Percentiles rank a stretch among this genome's conserved stretches.
Conservation (phyloP, 35 echinoderm and acorn worm species). For the Apostichopus californicus region DNA sequence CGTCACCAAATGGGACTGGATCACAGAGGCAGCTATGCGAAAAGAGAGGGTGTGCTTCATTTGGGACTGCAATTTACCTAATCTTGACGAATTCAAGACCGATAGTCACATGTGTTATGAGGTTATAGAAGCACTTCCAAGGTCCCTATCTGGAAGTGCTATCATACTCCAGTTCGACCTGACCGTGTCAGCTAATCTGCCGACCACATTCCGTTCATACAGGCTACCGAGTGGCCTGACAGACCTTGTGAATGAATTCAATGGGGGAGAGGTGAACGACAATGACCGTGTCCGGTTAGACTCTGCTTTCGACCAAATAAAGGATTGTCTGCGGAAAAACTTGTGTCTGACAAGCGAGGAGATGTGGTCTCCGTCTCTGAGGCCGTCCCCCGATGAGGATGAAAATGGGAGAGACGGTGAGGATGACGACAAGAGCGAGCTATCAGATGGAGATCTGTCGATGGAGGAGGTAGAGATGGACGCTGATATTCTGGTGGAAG, state of each 20-base stretch:
- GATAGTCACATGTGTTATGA: background rate
- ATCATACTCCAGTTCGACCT: background rate
- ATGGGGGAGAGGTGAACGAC: background rate
- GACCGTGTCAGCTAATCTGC: too few species aligned
- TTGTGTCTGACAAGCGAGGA: background rate
- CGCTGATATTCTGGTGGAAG: background rate
- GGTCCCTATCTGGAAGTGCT: too few species aligned
- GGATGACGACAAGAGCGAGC: background rate
- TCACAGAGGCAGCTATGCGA: background rate
- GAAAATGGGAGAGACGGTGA: background rate
- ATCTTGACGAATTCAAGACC: background rate
- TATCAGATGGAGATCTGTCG: background rate
- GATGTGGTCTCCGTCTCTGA: background rate
- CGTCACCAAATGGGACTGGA: background rate
- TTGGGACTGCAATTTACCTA: slow-evolving; percentile 9
- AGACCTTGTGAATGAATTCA: background rate
- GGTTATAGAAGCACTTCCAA: background rate
- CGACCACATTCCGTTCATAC: background rate
- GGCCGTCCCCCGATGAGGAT: background rate
- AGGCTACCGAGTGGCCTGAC: slow-evolving; percentile 15
- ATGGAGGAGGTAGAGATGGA: slow-evolving; percentile 14
- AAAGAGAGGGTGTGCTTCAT: background rate
- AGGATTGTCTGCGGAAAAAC: background rate
- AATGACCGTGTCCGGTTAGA: background rate
- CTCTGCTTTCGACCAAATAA: background rate